Conservation (phyloP, 2,113 vertebrate species). For the Semnornis frantzii region DNA sequence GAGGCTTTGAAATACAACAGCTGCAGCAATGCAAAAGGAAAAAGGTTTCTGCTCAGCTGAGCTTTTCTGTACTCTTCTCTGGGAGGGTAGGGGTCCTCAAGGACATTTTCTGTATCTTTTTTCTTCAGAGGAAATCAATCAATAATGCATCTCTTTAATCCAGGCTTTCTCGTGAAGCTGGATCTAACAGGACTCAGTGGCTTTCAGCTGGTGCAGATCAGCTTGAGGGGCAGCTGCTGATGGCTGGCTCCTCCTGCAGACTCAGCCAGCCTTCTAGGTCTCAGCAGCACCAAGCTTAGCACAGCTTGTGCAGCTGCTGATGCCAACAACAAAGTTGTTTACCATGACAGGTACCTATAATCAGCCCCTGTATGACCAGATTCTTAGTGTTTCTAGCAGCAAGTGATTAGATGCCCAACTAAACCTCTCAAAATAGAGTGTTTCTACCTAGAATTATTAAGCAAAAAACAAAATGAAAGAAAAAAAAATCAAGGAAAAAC, state of each 20-base stretch:
- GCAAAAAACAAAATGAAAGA: not conserved
- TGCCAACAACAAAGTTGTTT: not conserved
- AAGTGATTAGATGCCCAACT: not conserved
- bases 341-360: not conserved
- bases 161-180: not conserved
- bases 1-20: not conserved
- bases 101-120: not conserved
- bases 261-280: fast-evolving
- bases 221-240: not conserved
- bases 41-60: fast-evolving
- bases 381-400: not conserved
- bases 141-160: not conserved
- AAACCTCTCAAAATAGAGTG: not conserved
- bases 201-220: not conserved
- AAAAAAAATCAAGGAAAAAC: not conserved
- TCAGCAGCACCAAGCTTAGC: not conserved
- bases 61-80: fast-evolving
- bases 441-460: not conserved
- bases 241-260: not conserved
- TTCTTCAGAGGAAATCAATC: not conserved
- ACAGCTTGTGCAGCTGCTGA: not conserved
- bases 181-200: not conserved
- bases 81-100: no score
- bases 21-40: not conserved
- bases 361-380: not conserved